Evolutionary conservation across 2,888 invertebrate species (phyloP), one percentile per base, ranked within the genome.

Genomic region (Ormyrus rosae): DNA sequence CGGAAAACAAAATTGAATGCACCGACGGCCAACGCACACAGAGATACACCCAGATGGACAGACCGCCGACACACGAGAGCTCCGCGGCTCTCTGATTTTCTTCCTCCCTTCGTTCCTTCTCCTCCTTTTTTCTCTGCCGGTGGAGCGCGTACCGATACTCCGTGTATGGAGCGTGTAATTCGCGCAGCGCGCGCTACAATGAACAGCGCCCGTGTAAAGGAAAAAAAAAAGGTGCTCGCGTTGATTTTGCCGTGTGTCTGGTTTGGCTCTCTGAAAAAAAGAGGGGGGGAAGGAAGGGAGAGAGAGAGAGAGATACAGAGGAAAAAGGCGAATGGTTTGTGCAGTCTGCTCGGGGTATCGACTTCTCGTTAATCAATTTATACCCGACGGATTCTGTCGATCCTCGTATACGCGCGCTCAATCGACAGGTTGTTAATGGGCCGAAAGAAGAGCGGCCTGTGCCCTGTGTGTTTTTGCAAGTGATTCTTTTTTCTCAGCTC

Each of bases 1-100:
- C 53, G 79, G 79, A 80, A 82, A 80, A 80, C 72, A 77, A 80
- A 82, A 76, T 77, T 69, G 64, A 80, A 69, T 75, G 74, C 69
- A 64, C 51, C 70, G 48, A 48, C 11, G 69, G 34, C 48, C n/a
- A 11, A 34, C 7, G 10, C 51, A n/a, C 61, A 34, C 34, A 34
- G 34, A 34, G 34, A n/a, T n/a, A n/a, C n/a, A 34, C 0, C 34
- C 34, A 34, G 34, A 34, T 34, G 34, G 4, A 34, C 34, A 2
- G 34, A 4, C 34, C 34, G 34, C 34, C 34, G 34, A 34, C 34
- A 34, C 34, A 34, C 34, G n/a, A n/a, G 34, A 34, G 34, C 34
- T 34, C 34, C 34, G 34, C 34, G 34, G 34, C 11, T 45, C 45
- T 56, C 56, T 67, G 10, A 51, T 50, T 69, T 74, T 69, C 68